A percentile compares a stretch with the other conserved stretches of the same genome.
These are phyloP conservation scores for Epistrophe grossulariae DNA, from an alignment of 2,888 invertebrate genomes.

Conservation along the genomic window DNA sequence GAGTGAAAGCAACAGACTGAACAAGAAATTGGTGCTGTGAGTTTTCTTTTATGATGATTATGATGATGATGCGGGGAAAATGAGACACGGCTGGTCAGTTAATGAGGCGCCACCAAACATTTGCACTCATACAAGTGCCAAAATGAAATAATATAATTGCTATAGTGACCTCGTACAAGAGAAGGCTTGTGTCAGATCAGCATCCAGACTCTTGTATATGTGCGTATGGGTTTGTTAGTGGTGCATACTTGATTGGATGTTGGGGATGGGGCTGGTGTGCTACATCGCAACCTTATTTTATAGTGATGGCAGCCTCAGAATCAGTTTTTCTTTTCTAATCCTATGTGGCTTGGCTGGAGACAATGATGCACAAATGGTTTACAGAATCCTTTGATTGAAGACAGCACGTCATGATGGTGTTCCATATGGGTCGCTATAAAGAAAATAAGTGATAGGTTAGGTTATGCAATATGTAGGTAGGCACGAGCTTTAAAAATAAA, in stretches of 20 bases:
- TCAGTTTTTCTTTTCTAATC: slow-evolving; percentile 29
- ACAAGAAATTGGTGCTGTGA: slow-evolving; percentile 54
- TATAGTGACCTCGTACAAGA: slow-evolving; percentile 68
- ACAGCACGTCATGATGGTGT: not conserved
- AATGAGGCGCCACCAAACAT: slow-evolving; percentile 73
- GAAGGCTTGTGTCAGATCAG: slow-evolving; percentile 37
- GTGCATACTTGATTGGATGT: slow-evolving; percentile 7
- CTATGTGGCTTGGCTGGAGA: slow-evolving; percentile 13
- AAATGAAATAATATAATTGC: slow-evolving; percentile 74
- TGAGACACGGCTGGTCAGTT: slow-evolving; percentile 73
- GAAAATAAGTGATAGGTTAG: not conserved
- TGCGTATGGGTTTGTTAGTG: slow-evolving; percentile 33
- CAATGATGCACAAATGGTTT: slow-evolving; percentile 28
- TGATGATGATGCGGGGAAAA: slow-evolving; percentile 62
- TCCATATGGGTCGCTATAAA: not conserved
- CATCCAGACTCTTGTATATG: slow-evolving; percentile 6
- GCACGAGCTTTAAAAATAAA: not conserved
- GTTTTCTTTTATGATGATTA: slow-evolving; percentile 56
- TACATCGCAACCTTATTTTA: not conserved
- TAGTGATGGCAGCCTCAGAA: slow-evolving; percentile 10
- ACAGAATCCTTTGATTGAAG: not conserved
- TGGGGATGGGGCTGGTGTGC: too few species aligned
- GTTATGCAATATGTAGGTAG: too few species aligned
- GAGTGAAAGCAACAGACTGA: slow-evolving; percentile 64
- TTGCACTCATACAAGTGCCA: slow-evolving; percentile 71